Evolutionary conservation across 2,113 vertebrate species (phyloP), one percentile per base, ranked within the genome.

Genomic region (Salvelinus alpinus): DNA sequence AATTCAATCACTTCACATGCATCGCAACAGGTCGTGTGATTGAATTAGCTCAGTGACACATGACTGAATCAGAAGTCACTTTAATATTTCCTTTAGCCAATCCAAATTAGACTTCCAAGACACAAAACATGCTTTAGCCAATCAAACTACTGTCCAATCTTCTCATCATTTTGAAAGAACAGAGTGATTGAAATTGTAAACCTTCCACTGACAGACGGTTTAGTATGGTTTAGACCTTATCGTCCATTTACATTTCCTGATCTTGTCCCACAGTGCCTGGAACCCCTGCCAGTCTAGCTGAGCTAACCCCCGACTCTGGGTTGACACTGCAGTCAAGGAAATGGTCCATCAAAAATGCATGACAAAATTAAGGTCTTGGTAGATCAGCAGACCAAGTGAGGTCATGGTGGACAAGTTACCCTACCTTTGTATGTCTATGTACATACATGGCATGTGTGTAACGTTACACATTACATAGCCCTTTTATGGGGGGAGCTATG

Each of bases 161-260:
- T 62, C n/a, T 62, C 59, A 62, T 62, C 18, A 62, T 62, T 20
- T 57, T 57, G 6, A 20, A 20, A 57, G 54, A 57, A 57, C 54
- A 57, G 8, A 62, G 9, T 22, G 59, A 62, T 11, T 22, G 57
- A 60, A 54, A 16, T 14, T 20, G 16, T 6, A 62, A 54, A 18
- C 59, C 18, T 62, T 22, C n/a, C 59, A 62, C 20, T 62, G n/a
- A 22, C 5, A 62, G n/a, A 22, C 7, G n/a, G n/a, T 3, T 5
- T 54, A 22, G n/a, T 16, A 62, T 62, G 59, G n/a, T 22, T 62
- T 57, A 22, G n/a, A 62, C 4, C 83, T 87, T 73, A 94, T 92
- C 79, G 93, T 92, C 93, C 91, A 94, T 78, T 27, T 86, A 91
- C 91, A 94, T 78, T 27, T 86, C 70, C 73, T 73, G 83, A 94